Evolutionary conservation across 2,797 vertebrate genomes (phyloP).

Genomic region (Lateolabrax maculatus): DNA sequence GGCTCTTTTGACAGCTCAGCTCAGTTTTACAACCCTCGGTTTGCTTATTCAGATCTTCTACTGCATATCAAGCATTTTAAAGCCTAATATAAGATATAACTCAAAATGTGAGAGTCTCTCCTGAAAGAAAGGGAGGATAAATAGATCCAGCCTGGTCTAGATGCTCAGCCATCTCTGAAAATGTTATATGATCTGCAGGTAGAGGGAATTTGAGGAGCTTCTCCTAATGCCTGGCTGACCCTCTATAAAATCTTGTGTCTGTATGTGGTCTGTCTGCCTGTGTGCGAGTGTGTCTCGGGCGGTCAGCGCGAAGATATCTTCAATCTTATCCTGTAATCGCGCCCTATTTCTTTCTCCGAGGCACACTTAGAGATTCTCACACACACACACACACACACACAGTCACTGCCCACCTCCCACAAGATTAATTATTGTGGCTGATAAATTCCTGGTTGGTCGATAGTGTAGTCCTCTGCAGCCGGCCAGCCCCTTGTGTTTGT

Average conservation of each 20-base stretch:
- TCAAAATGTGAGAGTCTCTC: neutral
- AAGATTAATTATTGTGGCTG: conserved; percentile 76
- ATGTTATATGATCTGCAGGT: conserved; percentile 57
- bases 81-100: neutral
- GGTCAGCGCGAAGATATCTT: conserved; percentile 19
- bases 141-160: neutral
- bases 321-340: conserved; percentile 39
- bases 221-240: conserved; percentile 60
- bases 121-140: neutral
- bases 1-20: conserved; percentile 38
- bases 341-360: conserved; percentile 47
- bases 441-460: conserved; percentile 71
- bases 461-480: conserved; percentile 63
- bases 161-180: conserved; percentile 19
- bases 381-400: conserved; percentile 22
- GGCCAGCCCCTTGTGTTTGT: conserved; percentile 28
- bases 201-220: conserved; percentile 51
- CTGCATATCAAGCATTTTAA: conserved; percentile 1
- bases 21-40: conserved; percentile 52
- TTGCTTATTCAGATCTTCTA: conserved; percentile 39
- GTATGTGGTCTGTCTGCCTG: neutral
- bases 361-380: conserved; percentile 43
- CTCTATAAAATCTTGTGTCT: conserved; percentile 46
- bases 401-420: conserved; percentile 39
- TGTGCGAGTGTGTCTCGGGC: conserved; percentile 22